Evolutionary conservation across 2,113 vertebrate genomes (phyloP).

Genomic region (Passer montanus): DNA sequence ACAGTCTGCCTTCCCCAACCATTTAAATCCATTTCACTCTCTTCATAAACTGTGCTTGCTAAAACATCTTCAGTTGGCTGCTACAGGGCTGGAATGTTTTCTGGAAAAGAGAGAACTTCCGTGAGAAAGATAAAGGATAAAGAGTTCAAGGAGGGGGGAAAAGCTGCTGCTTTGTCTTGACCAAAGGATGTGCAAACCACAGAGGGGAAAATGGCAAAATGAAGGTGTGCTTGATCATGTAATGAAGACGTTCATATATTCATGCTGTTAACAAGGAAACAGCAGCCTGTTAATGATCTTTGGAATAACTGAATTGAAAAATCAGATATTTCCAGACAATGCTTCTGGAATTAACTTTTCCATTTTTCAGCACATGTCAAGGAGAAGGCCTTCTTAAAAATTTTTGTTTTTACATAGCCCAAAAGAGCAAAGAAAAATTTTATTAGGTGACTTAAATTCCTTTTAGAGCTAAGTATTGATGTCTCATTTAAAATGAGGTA

Average conservation of each 20-base stretch:
- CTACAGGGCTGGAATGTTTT: background rate
- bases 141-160: rapidly evolving
- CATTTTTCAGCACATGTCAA: background rate
- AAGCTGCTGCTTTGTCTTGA: background rate
- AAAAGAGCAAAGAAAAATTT: background rate
- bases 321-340: background rate
- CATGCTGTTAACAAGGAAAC: background rate
- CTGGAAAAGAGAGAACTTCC: background rate
- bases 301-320: background rate
- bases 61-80: background rate
- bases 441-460: background rate
- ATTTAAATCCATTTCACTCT: background rate
- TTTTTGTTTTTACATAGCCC: background rate
- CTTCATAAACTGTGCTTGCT: background rate
- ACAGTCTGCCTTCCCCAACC: no score
- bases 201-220: background rate
- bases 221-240: background rate
- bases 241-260: background rate
- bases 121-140: background rate
- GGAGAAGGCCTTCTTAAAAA: background rate
- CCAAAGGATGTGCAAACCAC: background rate
- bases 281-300: background rate
- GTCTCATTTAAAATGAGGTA: background rate
- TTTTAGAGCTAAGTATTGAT: background rate
- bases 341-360: background rate